A percentile compares a stretch with the other conserved stretches of the same genome.
Conservation (phyloP, 2,797 vertebrate genomes). For the Acanthis flammea region DNA sequence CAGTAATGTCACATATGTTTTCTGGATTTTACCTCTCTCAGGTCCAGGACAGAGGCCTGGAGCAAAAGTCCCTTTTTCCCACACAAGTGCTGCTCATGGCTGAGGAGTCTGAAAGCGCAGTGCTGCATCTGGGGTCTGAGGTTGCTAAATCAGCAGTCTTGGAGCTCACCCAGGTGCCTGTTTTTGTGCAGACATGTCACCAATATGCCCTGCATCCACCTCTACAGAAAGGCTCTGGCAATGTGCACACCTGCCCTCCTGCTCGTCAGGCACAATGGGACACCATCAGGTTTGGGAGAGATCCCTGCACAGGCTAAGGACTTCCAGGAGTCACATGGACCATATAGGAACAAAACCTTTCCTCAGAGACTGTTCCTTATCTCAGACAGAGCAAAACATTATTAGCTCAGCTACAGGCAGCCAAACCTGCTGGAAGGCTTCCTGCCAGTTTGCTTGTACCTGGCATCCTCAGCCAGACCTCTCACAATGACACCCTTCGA, state of each 20-base stretch:
- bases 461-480: background rate
- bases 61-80: background rate
- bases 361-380: background rate
- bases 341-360: background rate
- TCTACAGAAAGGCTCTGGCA: background rate
- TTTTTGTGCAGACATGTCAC: background rate
- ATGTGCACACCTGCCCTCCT: fast-evolving
- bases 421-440: background rate
- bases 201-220: background rate
- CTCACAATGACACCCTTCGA: background rate
- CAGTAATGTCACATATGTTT: background rate
- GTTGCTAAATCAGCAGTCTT: background rate
- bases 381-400: background rate
- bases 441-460: background rate
- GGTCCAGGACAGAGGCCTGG: background rate
- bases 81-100: background rate
- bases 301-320: background rate
- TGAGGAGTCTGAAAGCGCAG: fast-evolving
- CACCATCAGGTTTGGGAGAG: background rate
- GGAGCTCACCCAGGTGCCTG: background rate
- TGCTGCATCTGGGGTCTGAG: background rate
- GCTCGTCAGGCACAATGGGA: fast-evolving
- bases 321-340: background rate
- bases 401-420: background rate
- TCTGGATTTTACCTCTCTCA: background rate